These are phyloP conservation scores for Leptoclinus maculatus DNA, from an alignment of 2,797 vertebrate species.

Conservation along the genomic window DNA sequence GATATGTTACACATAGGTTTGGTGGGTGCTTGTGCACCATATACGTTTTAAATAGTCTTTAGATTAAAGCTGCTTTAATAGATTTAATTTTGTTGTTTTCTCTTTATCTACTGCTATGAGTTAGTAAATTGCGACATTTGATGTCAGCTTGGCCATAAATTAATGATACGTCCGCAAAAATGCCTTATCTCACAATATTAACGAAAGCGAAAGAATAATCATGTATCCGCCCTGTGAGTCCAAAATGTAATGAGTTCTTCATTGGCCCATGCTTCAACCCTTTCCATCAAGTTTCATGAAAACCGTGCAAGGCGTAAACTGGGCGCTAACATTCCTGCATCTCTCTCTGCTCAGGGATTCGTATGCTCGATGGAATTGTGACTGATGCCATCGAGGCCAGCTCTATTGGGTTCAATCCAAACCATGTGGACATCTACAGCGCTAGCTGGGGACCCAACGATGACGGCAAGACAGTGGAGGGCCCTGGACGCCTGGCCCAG, in stretches of 20 bases:
- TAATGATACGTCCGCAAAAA: not conserved
- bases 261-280: not conserved
- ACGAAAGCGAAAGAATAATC: not conserved
- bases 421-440: slow-evolving; percentile 98
- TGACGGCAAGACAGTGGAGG: slow-evolving; percentile 97
- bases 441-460: slow-evolving; percentile 99
- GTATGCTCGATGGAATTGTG: slow-evolving; percentile 98
- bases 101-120: not conserved
- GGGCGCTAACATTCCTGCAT: not conserved
- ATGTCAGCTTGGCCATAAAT: not conserved
- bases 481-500: slow-evolving; percentile 94
- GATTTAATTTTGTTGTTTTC: not conserved
- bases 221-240: not conserved
- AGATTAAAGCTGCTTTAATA: not conserved
- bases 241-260: not conserved
- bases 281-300: not conserved
- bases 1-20: not conserved
- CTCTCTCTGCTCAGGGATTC: slow-evolving; percentile 84
- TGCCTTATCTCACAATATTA: not conserved
- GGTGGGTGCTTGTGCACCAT: not conserved
- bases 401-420: slow-evolving; percentile 96
- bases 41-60: not conserved
- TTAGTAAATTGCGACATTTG: not conserved
- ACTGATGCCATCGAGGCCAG: slow-evolving; percentile 98
- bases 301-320: not conserved